A percentile compares a stretch with the other conserved stretches of the same genome.
Conservation (phyloP, 2,797 vertebrate species). For the Anabas testudineus region DNA sequence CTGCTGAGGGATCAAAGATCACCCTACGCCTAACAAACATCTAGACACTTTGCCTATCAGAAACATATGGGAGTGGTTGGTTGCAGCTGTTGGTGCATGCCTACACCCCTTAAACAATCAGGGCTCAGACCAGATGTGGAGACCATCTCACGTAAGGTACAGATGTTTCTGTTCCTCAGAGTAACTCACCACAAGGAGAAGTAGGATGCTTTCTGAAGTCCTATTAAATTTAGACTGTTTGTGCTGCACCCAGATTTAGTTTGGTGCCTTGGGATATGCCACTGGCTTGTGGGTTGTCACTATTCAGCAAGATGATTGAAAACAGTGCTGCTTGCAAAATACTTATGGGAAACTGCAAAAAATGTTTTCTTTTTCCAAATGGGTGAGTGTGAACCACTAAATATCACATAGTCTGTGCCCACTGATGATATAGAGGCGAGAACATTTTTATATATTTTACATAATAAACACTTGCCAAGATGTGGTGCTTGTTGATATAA, state of each 20-base stretch:
- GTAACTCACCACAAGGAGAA: conserved; percentile 63
- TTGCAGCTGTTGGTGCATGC: conserved; percentile 79
- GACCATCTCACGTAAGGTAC: conserved; percentile 82
- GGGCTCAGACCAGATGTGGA: conserved; percentile 79
- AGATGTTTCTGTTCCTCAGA: conserved; percentile 77
- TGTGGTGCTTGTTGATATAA: conserved; percentile 23
- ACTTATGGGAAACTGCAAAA: conserved; percentile 39
- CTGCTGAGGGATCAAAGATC: conserved; percentile 79
- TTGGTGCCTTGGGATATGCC: conserved; percentile 65
- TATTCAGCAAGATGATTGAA: conserved; percentile 65
- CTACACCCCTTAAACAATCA: conserved; percentile 76
- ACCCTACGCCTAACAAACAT: conserved; percentile 80
- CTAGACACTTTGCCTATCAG: conserved; percentile 77
- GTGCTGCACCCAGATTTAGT: conserved; percentile 70
- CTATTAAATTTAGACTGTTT: conserved; percentile 78
- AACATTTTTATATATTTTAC: conserved; percentile 29
- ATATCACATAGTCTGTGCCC: conserved; percentile 34
- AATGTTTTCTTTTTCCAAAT: conserved; percentile 36
- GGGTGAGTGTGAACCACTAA: conserved; percentile 45
- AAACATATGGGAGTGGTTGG: conserved; percentile 83
- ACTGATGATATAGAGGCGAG: conserved; percentile 33
- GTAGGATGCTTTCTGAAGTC: conserved; percentile 70
- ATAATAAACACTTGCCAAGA: conserved; percentile 42
- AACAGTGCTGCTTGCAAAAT: conserved; percentile 59
- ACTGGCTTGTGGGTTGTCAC: conserved; percentile 71